Percentiles rank a stretch among this genome's conserved stretches.
These are phyloP conservation scores for Engraulis encrasicolus DNA, from an alignment of 2,113 vertebrate genomes.

Conservation along the genomic window DNA sequence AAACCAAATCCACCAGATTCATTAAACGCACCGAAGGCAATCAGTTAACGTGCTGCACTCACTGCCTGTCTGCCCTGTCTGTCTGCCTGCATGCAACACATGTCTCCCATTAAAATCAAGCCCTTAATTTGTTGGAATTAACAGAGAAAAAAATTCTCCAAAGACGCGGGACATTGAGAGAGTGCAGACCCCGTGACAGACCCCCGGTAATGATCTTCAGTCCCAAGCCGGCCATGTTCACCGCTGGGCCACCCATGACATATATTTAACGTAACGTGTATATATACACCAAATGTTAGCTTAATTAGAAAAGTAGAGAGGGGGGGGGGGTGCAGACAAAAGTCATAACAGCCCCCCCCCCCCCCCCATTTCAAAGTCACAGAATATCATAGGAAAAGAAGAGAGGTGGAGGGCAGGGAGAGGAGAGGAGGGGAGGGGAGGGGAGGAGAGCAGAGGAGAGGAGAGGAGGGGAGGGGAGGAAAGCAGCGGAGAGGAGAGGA, in stretches of 20 bases:
- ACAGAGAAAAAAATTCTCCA: slow-evolving; percentile 40
- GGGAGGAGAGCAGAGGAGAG: too few species aligned
- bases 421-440: too few species aligned
- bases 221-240: slow-evolving; percentile 56
- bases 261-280: slow-evolving; percentile 54
- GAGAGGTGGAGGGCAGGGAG: slow-evolving; percentile 32
- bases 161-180: slow-evolving; percentile 36
- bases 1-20: slow-evolving; percentile 6
- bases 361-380: slow-evolving; percentile 31
- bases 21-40: background rate
- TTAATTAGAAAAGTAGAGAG: slow-evolving; percentile 69
- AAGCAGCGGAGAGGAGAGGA: too few species aligned
- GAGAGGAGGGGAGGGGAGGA: too few species aligned
- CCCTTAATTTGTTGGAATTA: slow-evolving; percentile 48
- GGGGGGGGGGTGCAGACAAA: slow-evolving; percentile 54
- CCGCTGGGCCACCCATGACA: slow-evolving; percentile 62
- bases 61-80: too few species aligned
- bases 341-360: slow-evolving; percentile 48
- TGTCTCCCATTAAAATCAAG: slow-evolving; percentile 47
- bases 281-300: slow-evolving; percentile 59
- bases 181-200: slow-evolving; percentile 31
- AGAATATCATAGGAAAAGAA: slow-evolving; percentile 58
- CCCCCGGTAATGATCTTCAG: slow-evolving; percentile 45
- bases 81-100: slow-evolving; percentile 56
- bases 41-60: slow-evolving; percentile 24